Evolutionary conservation across 2,888 invertebrate genomes (phyloP).

Genomic region (Chrysolina haemoptera): DNA sequence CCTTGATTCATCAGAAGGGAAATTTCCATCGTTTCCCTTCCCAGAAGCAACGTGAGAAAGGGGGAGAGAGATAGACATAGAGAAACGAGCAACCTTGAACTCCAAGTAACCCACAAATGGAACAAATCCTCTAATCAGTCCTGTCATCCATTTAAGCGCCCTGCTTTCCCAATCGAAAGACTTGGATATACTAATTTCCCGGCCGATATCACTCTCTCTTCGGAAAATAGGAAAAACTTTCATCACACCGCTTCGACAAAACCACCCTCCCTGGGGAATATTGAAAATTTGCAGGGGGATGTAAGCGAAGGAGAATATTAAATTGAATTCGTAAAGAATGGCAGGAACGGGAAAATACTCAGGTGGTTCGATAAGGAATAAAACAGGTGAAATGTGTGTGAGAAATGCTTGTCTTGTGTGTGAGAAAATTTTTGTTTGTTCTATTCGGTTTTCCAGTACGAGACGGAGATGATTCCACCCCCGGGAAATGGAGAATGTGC

Average conservation of each 20-base stretch:
- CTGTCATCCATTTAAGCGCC: not conserved
- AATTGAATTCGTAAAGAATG: slow-evolving; percentile 31
- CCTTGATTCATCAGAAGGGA: too few relatives aligned
- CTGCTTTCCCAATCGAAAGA: not conserved
- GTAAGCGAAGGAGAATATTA: slow-evolving; percentile 33
- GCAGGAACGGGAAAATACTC: slow-evolving; percentile 17
- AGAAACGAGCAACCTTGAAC: not conserved
- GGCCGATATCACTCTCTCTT: slow-evolving; percentile 21
- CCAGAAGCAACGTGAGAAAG: too few relatives aligned
- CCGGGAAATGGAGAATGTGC: not conserved
- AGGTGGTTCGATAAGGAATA: slow-evolving; percentile 32
- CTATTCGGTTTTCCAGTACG: not conserved
- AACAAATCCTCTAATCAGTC: slow-evolving; percentile 12
- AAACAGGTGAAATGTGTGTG: slow-evolving; percentile 29
- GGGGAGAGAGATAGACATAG: too few relatives aligned
- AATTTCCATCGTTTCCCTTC: too few relatives aligned
- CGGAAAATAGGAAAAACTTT: slow-evolving; percentile 32
- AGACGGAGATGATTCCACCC: not conserved
- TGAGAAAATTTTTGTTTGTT: not conserved
- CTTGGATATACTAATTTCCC: slow-evolving; percentile 21
- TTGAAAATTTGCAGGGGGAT: slow-evolving; percentile 30
- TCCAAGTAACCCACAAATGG: not conserved
- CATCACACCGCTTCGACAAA: slow-evolving; percentile 25
- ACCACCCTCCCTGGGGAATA: slow-evolving; percentile 34
- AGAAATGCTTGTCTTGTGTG: not conserved